Base-by-base conservation (phyloP, 2,797 vertebrate genomes). In the Gymnoscopelus braueri region DNA sequence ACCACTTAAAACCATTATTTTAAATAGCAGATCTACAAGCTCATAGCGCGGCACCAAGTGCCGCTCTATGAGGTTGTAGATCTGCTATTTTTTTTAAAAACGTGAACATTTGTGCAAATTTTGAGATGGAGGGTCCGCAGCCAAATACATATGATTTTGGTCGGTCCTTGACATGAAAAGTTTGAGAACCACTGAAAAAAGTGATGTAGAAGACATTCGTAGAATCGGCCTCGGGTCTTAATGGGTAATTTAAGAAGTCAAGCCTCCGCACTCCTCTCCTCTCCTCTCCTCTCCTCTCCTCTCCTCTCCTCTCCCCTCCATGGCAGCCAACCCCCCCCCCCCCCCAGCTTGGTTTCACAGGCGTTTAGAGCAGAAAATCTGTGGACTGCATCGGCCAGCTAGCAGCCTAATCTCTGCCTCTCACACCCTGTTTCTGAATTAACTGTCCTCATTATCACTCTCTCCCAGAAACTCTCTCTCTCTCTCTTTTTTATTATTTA, bases 371-470 rank as follows among this genome's bases (percentile, higher is more conserved):
- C 84, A 82, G 84, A 86, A 87, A 91, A 93, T 92, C 90, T 91
- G 83, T 72, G 88, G 81, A 77, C 86, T 79, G 82, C 84, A 90
- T 91, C 86, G 60, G 69, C 70, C 68, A 57, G 84, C 88, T 86
- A 3, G 77, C 72, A 56, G 79, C 79, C 83, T 90, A 89, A 92
- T 92, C 91, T 90, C 86, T 81, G 72, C 84, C 72, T 84, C 84
- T 90, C 90, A 88, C 86, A 85, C 87, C 85, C 88, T 82, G 80
- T 84, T 87, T 87, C 84, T 79, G 88, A 91, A 93, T 92, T 86
- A 93, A 87, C 85, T 77, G 71, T 80, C 88, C 87, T 91, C 86
- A 92, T 91, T 90, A 93, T 91, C 88, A 59, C 86, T 71, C 84
- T 78, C 83, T 87, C 82, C 77, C 91, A 92, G 87, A 88, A 83